Conservation (phyloP, 2,113 vertebrate genomes). For the Prunella himalayana region DNA sequence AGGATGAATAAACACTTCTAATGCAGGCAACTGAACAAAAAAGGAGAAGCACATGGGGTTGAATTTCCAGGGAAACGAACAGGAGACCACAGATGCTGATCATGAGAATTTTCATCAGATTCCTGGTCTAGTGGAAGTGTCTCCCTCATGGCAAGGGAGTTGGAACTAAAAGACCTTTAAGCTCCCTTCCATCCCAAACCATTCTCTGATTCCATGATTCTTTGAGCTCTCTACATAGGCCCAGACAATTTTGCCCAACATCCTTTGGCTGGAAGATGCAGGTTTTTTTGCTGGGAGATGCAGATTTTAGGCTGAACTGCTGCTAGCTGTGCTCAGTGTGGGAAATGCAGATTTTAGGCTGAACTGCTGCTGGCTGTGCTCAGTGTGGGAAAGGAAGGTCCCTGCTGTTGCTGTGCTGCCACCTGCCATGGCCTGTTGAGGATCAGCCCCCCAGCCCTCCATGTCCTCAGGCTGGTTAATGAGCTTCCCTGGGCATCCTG, state of each 20-base stretch:
- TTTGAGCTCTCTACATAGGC: neutral
- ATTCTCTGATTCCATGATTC: neutral
- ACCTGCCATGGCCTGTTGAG: neutral
- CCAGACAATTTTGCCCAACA: neutral
- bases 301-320: neutral
- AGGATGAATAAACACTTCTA: neutral
- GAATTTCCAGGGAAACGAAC: neutral
- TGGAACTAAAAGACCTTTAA: neutral
- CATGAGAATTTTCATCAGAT: neutral
- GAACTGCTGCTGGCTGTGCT: neutral
- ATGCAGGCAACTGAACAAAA: neutral
- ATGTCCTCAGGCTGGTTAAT: neutral
- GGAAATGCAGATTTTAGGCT: neutral
- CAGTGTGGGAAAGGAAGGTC: neutral
- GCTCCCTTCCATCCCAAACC: neutral
- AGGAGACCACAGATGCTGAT: neutral
- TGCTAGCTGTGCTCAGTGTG: neutral
- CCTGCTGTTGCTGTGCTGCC: neutral
- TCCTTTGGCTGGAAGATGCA: neutral
- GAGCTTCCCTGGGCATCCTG: constrained; percentile 18
- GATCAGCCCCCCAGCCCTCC: neutral
- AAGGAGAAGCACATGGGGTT: neutral
- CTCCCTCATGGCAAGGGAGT: neutral
- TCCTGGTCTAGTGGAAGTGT: neutral
- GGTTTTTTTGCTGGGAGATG: neutral